These are phyloP conservation scores for Meiosimyza decipiens DNA, from an alignment of 2,888 invertebrate genomes.

Conservation along the genomic window DNA sequence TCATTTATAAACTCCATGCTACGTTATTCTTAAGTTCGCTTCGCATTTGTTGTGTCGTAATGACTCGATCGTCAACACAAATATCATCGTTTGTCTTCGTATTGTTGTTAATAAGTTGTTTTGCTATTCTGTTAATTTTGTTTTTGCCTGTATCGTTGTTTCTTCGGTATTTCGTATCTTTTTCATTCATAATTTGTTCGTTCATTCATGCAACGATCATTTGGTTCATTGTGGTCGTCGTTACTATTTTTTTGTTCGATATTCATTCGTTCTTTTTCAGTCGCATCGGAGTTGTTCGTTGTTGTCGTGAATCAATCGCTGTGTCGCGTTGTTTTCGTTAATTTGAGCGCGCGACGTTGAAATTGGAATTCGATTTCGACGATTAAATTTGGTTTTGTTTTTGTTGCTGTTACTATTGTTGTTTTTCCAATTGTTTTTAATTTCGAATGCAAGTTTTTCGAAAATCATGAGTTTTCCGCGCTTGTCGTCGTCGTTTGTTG, in stretches of 20 bases:
- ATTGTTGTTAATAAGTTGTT: conserved; percentile 17
- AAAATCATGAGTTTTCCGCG: background rate
- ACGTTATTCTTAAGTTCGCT: background rate
- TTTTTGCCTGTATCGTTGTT: background rate
- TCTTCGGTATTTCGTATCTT: conserved; percentile 23
- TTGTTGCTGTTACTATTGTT: background rate
- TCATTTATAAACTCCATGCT: background rate
- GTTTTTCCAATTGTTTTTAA: background rate
- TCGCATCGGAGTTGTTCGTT: background rate
- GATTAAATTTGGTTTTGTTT: background rate
- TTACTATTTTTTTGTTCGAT: background rate
- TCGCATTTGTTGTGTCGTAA: background rate
- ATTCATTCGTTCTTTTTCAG: background rate
- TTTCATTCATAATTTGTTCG: conserved; percentile 34
- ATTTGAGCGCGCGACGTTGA: conserved; percentile 1
- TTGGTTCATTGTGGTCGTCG: background rate
- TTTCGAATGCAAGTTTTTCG: background rate
- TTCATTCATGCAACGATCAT: too few relatives aligned
- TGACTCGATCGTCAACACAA: background rate
- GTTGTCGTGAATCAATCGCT: too few relatives aligned
- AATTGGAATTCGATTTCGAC: background rate
- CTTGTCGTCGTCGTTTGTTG: too few relatives aligned
- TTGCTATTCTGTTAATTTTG: conserved; percentile 2
- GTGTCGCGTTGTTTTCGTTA: conserved; percentile 4
- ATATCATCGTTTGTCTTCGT: background rate